These are phyloP conservation scores for Kryptolebias ocellatus DNA, from an alignment of 2,797 vertebrate species.

Conservation along the genomic window DNA sequence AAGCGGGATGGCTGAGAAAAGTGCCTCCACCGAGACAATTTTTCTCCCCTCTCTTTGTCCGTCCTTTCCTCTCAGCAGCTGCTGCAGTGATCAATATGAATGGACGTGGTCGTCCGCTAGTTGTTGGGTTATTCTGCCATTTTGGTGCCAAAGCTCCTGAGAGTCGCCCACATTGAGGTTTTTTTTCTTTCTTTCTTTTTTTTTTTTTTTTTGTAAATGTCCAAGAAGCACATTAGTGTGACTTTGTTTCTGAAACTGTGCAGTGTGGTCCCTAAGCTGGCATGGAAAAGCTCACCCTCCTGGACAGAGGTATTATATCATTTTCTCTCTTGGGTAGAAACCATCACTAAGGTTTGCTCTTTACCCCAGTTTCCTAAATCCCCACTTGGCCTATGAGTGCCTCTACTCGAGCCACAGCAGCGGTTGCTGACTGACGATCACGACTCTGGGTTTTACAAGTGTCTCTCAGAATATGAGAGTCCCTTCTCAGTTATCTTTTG, in stretches of 20 bases:
- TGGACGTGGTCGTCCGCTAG: conserved; percentile 57
- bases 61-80: conserved; percentile 64
- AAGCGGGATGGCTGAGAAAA: conserved; percentile 79
- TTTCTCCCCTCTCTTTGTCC: conserved; percentile 70
- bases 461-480: conserved; percentile 70
- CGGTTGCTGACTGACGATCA: conserved; percentile 62
- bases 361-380: conserved; percentile 71
- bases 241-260: conserved; percentile 43
- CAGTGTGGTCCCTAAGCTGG: conserved; percentile 44
- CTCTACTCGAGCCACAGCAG: conserved; percentile 56
- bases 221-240: conserved; percentile 32
- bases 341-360: conserved; percentile 64
- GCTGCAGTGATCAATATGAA: conserved; percentile 74
- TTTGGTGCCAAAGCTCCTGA: conserved; percentile 50
- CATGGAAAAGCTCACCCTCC: conserved; percentile 49
- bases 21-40: conserved; percentile 71
- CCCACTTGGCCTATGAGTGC: conserved; percentile 71
- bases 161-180: conserved; percentile 34
- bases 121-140: conserved; percentile 63
- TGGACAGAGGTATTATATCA: conserved; percentile 57
- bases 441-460: conserved; percentile 72
- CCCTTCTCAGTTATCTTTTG: conserved; percentile 66
- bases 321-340: conserved; percentile 52
- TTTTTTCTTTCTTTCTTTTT: conserved; percentile 6
- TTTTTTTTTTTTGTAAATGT: conserved; percentile 54